phyloP scores from a whole-genome alignment of 2,113 vertebrate genomes.

The Corvus cornix region DNA sequence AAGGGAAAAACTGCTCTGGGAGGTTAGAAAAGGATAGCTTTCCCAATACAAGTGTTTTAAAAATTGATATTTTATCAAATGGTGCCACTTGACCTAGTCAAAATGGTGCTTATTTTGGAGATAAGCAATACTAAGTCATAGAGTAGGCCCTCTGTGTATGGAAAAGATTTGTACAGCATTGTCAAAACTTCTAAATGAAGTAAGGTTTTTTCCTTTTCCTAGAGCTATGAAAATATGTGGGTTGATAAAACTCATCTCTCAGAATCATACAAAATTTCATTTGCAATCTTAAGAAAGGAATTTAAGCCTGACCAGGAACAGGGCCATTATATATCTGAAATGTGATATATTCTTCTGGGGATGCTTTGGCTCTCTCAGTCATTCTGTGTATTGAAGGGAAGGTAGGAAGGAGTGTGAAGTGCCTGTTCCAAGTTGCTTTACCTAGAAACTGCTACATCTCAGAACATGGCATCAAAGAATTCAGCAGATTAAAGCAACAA shows the following conservation, averaged over 20 bases:
- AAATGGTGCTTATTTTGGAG: background rate
- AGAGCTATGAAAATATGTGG: background rate
- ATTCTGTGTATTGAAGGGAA: background rate
- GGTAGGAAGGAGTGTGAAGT: background rate
- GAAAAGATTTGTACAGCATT: background rate
- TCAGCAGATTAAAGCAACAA: background rate
- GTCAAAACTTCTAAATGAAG: background rate
- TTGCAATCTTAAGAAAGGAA: background rate
- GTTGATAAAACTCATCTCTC: background rate
- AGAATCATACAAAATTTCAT: background rate
- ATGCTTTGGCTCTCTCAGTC: background rate
- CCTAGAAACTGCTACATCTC: background rate
- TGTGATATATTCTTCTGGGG: background rate
- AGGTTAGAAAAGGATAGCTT: background rate
- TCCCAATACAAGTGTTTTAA: background rate
- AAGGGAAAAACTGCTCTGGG: background rate
- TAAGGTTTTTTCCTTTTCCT: background rate
- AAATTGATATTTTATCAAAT: background rate
- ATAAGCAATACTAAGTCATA: background rate
- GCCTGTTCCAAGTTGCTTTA: background rate
- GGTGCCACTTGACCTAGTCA: background rate
- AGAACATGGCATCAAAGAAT: background rate
- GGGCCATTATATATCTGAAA: background rate
- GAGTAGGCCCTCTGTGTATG: background rate
- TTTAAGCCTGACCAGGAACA: background rate